Percentiles rank a stretch among this genome's conserved stretches.
phyloP scores from a whole-genome alignment of 2,888 invertebrate species.

The Pharmacophagus antenor region DNA sequence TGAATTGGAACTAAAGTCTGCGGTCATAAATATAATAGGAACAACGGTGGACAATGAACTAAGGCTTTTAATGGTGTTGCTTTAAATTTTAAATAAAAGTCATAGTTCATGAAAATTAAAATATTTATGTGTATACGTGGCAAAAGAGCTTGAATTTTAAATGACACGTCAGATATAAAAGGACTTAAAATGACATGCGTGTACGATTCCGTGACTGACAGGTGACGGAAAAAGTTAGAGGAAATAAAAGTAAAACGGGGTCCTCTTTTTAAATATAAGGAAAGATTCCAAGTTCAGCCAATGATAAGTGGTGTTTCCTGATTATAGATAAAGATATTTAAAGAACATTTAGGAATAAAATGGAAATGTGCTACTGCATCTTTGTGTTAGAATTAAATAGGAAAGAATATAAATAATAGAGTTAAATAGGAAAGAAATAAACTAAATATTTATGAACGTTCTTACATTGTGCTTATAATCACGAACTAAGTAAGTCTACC shows the following conservation, averaged over 20 bases:
- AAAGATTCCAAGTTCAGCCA: background rate
- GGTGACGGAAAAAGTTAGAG: conserved; percentile 10
- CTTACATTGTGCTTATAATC: no score
- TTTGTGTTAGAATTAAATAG: no score
- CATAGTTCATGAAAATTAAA: no score
- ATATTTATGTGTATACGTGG: background rate
- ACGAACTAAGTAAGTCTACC: no score
- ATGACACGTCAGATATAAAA: conserved; percentile 2
- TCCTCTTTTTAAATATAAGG: background rate
- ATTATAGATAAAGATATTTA: background rate
- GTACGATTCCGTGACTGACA: conserved; percentile 9
- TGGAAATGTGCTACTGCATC: no score
- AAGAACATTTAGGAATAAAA: no score
- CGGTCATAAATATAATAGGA: no score
- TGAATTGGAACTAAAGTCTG: background rate
- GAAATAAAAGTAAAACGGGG: conserved; percentile 1
- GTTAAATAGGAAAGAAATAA: no score
- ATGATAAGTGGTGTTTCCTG: background rate
- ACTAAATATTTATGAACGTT: no score
- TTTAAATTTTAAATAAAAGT: background rate
- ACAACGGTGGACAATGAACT: no score
- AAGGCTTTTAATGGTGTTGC: background rate
- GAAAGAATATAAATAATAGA: no score
- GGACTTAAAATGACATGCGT: background rate
- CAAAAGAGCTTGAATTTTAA: background rate